A percentile compares a stretch with the other conserved stretches of the same genome.
Evolutionary conservation across 2,113 vertebrate genomes (phyloP).

Genomic region (Pelusios castaneus): DNA sequence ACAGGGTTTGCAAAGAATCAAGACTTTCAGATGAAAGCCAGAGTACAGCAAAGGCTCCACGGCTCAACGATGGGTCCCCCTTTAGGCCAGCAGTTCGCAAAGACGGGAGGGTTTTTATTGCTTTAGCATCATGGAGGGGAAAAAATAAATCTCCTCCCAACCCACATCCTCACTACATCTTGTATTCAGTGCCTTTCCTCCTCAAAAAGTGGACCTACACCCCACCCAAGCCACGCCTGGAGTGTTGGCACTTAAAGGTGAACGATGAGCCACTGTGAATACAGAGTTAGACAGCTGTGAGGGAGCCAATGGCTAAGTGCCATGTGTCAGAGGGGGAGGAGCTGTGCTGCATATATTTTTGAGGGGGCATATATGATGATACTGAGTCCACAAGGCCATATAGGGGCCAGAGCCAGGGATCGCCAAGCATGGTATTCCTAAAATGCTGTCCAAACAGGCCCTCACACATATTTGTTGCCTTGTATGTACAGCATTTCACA

Average conservation of each 20-base stretch:
- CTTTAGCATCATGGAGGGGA: neutral
- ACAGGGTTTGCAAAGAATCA: neutral
- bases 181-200: too few relatives aligned
- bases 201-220: neutral
- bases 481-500: neutral
- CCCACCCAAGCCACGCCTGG: neutral
- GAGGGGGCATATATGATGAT: neutral
- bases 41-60: too few relatives aligned
- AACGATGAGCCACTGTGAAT: neutral
- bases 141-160: too few relatives aligned
- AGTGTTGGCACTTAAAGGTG: neutral
- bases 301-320: neutral
- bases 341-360: neutral
- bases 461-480: neutral
- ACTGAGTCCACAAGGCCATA: neutral
- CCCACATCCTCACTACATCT: neutral
- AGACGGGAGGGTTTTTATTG: neutral
- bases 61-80: too few relatives aligned
- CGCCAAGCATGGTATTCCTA: neutral
- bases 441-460: neutral
- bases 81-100: neutral
- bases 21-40: too few relatives aligned
- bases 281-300: neutral
- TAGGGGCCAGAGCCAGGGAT: neutral
- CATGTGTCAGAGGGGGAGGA: neutral